These are phyloP conservation scores for Megaceryle alcyon DNA, from an alignment of 2,797 vertebrate species.

Conservation along the genomic window DNA sequence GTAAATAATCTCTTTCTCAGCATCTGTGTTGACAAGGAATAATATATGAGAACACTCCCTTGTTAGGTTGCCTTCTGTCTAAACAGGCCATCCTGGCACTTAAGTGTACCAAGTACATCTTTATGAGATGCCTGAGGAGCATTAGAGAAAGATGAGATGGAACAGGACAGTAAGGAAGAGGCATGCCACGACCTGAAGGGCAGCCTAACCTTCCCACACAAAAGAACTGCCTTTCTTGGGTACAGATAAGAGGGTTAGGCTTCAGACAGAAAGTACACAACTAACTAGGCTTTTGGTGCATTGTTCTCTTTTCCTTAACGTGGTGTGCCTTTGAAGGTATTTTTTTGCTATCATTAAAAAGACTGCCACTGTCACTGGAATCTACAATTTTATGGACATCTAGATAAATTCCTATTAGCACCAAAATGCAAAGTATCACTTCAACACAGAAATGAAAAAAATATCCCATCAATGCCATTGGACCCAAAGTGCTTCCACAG, in stretches of 20 bases:
- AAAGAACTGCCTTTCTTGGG: background rate
- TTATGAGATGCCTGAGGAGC: background rate
- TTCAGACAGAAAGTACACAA: background rate
- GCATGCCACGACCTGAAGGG: background rate
- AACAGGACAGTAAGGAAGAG: background rate
- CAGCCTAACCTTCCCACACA: background rate
- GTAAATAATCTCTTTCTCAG: conserved; percentile 57
- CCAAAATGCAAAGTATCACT: background rate
- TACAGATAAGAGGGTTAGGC: background rate
- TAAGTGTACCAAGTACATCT: background rate
- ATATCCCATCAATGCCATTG: background rate
- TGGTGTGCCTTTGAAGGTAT: background rate
- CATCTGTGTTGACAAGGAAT: conserved; percentile 5
- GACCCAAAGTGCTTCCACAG: background rate
- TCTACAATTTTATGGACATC: background rate
- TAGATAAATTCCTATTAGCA: background rate
- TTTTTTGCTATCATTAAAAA: background rate
- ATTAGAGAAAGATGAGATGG: background rate
- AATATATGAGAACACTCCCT: background rate
- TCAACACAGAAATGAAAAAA: background rate
- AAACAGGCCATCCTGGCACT: background rate
- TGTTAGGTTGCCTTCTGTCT: conserved; percentile 33
- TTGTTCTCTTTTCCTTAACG: background rate
- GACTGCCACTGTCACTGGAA: background rate
- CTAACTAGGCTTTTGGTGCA: background rate